Conservation (phyloP, 2,888 invertebrate species). For the Synergus gifuensis region DNA sequence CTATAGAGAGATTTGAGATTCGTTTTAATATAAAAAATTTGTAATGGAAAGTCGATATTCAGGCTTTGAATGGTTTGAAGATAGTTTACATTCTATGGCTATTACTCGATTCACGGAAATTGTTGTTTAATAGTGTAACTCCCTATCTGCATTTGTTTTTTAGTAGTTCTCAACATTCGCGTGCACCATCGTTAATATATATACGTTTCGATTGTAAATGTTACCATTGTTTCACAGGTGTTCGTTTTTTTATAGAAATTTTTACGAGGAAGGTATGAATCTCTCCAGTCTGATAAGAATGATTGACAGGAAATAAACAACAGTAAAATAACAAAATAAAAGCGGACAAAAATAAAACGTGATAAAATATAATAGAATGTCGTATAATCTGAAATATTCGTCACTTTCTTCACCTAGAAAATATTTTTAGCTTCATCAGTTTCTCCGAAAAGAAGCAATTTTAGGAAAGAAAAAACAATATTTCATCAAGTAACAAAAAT, state of each 20-base stretch:
- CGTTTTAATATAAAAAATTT: background rate
- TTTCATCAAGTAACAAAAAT: constrained; percentile 15
- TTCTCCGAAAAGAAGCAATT: background rate
- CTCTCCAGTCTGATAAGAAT: background rate
- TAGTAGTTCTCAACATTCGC: background rate
- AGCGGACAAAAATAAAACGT: background rate
- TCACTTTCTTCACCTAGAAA: too few species aligned
- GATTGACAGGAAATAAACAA: background rate
- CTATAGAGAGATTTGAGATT: background rate
- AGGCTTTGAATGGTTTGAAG: background rate
- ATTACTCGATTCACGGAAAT: background rate
- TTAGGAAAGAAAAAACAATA: background rate
- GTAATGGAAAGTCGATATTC: background rate
- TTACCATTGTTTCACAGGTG: background rate
- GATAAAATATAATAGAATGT: too few species aligned
- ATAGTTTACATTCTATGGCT: background rate
- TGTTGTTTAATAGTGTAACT: background rate
- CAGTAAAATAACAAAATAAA: background rate
- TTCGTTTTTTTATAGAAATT: background rate
- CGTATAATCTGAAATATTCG: too few species aligned
- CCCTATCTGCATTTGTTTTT: background rate
- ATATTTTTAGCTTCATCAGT: too few species aligned
- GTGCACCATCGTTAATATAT: background rate
- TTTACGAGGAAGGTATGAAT: background rate
- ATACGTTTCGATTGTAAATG: background rate